phyloP scores from a whole-genome alignment of 1,140 invertebrate species.

The Eurytemora carolleeae region DNA sequence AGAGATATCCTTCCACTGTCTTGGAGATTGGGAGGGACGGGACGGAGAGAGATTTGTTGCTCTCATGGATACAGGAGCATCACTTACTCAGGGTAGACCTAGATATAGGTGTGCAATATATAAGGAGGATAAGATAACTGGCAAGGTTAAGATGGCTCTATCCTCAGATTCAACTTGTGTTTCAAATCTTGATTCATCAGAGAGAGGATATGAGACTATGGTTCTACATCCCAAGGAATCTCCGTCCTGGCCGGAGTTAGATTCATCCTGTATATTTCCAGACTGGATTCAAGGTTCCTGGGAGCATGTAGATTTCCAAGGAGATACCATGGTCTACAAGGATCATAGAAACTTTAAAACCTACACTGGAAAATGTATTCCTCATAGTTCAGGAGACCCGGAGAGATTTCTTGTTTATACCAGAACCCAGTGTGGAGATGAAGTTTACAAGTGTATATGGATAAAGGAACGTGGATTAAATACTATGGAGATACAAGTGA shows the following conservation, averaged over 20 bases:
- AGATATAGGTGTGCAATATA: conserved; percentile 47
- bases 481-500: conserved; percentile 42
- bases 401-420: conserved; percentile 32
- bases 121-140: conserved; percentile 32
- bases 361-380: conserved; percentile 38
- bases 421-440: conserved; percentile 38
- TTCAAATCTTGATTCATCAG: conserved; percentile 34
- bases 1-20: conserved; percentile 41
- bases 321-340: conserved; percentile 38
- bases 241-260: conserved; percentile 19
- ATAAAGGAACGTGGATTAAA: conserved; percentile 40
- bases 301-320: conserved; percentile 39
- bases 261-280: conserved; percentile 31
- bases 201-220: conserved; percentile 38
- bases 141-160: conserved; percentile 38
- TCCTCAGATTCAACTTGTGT: conserved; percentile 45
- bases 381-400: conserved; percentile 25
- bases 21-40: conserved; percentile 40
- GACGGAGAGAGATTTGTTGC: conserved; percentile 38
- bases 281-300: conserved; percentile 43
- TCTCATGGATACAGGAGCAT: conserved; percentile 34
- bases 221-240: conserved; percentile 27
- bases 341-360: conserved; percentile 42
- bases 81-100: conserved; percentile 28
- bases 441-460: conserved; percentile 40